phyloP scores from a whole-genome alignment of 2,113 vertebrate genomes.

The Herpetotheres cachinnans region DNA sequence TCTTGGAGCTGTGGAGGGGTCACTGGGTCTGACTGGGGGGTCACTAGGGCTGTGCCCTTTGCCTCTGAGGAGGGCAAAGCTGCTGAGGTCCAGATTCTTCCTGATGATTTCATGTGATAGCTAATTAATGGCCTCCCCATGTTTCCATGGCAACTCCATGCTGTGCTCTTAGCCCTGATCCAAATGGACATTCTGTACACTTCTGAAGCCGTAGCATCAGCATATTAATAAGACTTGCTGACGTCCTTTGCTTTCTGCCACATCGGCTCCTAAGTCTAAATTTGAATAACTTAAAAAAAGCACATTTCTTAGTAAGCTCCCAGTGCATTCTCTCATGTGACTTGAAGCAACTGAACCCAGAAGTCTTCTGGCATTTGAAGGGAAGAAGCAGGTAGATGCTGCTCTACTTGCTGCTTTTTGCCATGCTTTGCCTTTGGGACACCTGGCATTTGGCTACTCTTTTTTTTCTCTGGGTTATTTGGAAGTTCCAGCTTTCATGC shows the following conservation, averaged over 20 bases:
- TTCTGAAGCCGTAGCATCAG: constrained; percentile 56
- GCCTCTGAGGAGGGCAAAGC: constrained; percentile 31
- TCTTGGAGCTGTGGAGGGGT: neutral
- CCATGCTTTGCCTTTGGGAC: neutral
- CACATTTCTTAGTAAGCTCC: constrained; percentile 38
- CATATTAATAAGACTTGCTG: constrained; percentile 71
- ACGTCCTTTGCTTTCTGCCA: constrained; percentile 54
- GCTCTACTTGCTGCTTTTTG: neutral
- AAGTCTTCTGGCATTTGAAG: neutral
- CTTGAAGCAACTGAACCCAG: neutral
- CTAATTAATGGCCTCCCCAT: constrained; percentile 69
- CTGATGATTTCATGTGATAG: constrained; percentile 62
- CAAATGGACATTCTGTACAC: constrained; percentile 69
- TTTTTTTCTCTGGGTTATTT: neutral
- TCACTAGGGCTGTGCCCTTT: constrained; percentile 3
- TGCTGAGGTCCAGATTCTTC: constrained; percentile 52
- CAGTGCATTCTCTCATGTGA: neutral
- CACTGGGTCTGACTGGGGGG: neutral
- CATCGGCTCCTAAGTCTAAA: constrained; percentile 39
- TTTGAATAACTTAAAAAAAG: constrained; percentile 51
- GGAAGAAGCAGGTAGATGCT: neutral
- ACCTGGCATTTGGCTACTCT: neutral
- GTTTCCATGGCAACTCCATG: constrained; percentile 71
- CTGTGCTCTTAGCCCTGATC: constrained; percentile 67
- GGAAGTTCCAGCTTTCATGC: neutral